These are phyloP conservation scores for Ichneumoninae sp. DNA, from an alignment of 2,888 invertebrate species.

Conservation along the genomic window DNA sequence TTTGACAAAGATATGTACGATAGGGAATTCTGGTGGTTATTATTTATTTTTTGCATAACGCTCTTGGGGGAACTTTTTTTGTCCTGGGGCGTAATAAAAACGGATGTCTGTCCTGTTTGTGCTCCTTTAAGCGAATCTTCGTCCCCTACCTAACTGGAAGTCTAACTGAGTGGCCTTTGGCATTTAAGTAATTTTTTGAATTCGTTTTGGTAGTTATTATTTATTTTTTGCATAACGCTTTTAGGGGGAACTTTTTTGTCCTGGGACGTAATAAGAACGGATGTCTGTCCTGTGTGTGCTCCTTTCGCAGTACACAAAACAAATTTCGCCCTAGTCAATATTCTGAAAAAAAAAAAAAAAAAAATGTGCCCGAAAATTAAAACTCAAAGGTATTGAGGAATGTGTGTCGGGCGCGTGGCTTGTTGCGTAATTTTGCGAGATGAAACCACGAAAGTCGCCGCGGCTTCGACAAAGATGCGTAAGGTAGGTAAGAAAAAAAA, in stretches of 20 bases:
- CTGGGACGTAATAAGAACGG: no score
- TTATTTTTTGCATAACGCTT: no score
- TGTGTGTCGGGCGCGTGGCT: background rate
- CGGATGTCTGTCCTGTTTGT: no score
- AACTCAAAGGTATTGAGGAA: background rate
- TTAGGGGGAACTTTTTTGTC: no score
- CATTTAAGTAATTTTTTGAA: no score
- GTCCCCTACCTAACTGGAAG: no score
- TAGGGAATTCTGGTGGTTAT: background rate
- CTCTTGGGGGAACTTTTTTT: no score
- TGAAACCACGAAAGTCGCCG: background rate
- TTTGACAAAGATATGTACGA: background rate
- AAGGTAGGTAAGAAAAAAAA: background rate
- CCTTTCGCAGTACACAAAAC: background rate
- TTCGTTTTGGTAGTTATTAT: background rate
- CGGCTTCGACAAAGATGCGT: background rate
- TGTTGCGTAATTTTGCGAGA: slow-evolving; percentile 1
- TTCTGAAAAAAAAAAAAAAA: background rate
- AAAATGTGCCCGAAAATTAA: background rate
- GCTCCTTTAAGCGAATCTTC: background rate
- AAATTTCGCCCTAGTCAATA: background rate
- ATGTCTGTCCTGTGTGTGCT: no score
- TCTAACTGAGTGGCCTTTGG: no score
- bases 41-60: no score
- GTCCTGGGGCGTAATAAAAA: no score